phyloP scores from a whole-genome alignment of 2,888 invertebrate species.

The Physocephala rufipes region DNA sequence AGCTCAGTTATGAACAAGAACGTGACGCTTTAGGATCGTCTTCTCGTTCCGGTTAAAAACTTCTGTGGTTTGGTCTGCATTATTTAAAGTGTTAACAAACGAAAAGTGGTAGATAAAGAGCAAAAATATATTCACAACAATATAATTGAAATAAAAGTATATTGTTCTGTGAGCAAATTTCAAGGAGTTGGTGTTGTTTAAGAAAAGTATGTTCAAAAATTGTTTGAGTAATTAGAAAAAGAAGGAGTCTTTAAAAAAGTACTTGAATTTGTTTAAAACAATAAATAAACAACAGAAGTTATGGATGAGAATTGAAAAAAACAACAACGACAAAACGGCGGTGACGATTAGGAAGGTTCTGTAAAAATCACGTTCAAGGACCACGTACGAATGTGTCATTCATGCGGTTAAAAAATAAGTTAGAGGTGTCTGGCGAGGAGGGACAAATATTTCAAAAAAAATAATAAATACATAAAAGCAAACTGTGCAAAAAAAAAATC shows the following conservation, averaged over 20 bases:
- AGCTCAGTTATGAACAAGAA: constrained; percentile 45
- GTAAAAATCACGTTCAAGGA: constrained; percentile 10
- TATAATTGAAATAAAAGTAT: background rate
- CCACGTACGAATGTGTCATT: constrained; percentile 20
- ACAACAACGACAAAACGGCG: background rate
- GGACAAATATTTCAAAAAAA: background rate
- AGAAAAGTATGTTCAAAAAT: constrained; percentile 14
- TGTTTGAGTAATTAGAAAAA: constrained; percentile 1
- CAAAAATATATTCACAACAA: background rate
- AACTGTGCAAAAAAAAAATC: constrained; percentile 12
- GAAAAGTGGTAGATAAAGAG: background rate
- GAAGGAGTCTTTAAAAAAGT: background rate
- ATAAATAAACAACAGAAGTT: constrained; percentile 15
- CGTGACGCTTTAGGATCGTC: constrained; percentile 44
- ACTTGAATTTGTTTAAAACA: constrained; percentile 21
- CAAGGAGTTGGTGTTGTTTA: background rate
- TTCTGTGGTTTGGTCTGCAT: background rate
- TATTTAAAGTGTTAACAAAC: background rate
- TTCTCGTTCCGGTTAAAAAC: constrained; percentile 9
- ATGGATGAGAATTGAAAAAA: no score
- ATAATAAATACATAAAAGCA: background rate
- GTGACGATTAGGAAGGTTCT: background rate
- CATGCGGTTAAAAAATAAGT: constrained; percentile 15
- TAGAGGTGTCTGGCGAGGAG: constrained; percentile 19
- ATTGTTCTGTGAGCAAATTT: constrained; percentile 5